A percentile compares a stretch with the other conserved stretches of the same genome.
phyloP scores from a whole-genome alignment of 2,797 vertebrate genomes.

The Lateolabrax maculatus region DNA sequence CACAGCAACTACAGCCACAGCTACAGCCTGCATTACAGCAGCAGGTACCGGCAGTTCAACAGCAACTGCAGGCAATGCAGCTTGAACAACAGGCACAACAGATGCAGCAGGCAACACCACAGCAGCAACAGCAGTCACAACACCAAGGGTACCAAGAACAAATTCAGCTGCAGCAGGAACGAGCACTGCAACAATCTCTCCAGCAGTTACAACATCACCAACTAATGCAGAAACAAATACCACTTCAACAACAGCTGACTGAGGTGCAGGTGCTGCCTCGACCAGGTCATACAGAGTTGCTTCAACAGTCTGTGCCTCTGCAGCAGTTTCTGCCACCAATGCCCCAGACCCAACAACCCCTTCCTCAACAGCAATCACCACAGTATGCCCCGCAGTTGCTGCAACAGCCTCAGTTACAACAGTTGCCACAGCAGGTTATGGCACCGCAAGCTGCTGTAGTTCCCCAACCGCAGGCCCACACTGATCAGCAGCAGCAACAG shows the following conservation, averaged over 20 bases:
- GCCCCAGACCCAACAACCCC: slow-evolving; percentile 64
- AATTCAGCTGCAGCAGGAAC: slow-evolving; percentile 69
- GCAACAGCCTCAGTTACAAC: slow-evolving; percentile 72
- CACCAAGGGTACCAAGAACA: slow-evolving; percentile 72
- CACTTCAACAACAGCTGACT: slow-evolving; percentile 60
- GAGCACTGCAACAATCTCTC: slow-evolving; percentile 66
- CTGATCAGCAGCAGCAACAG: slow-evolving; percentile 72
- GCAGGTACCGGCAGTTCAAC: slow-evolving; percentile 50
- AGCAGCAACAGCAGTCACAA: slow-evolving; percentile 60
- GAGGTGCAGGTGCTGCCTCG: slow-evolving; percentile 57
- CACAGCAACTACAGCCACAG: slow-evolving; percentile 49
- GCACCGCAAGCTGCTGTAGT: slow-evolving; percentile 50
- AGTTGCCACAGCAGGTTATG: slow-evolving; percentile 63
- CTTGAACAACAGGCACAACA: slow-evolving; percentile 57
- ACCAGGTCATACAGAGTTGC: slow-evolving; percentile 53
- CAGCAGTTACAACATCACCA: slow-evolving; percentile 76
- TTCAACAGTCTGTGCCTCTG: slow-evolving; percentile 62
- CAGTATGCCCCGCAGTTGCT: slow-evolving; percentile 62
- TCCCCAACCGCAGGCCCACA: slow-evolving; percentile 62
- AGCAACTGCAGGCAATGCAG: slow-evolving; percentile 55
- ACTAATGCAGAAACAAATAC: slow-evolving; percentile 61
- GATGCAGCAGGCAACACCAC: slow-evolving; percentile 44
- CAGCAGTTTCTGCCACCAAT: slow-evolving; percentile 64
- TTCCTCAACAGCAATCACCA: slow-evolving; percentile 65
- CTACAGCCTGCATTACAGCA: slow-evolving; percentile 56